Evolutionary conservation across 2,113 vertebrate species (phyloP).

Genomic region (Caloenas nicobarica): DNA sequence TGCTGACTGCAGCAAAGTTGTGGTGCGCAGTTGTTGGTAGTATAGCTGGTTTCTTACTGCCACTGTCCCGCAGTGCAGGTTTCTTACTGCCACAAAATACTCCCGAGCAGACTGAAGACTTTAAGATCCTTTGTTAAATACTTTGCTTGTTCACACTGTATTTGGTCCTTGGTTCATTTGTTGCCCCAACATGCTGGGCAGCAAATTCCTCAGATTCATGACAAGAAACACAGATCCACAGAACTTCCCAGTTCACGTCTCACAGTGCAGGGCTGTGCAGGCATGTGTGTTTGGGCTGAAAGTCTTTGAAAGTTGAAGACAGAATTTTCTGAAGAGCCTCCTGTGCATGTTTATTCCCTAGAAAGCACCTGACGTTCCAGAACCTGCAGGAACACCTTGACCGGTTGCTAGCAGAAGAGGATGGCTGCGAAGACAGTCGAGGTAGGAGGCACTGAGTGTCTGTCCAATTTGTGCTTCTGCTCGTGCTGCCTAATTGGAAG

Average conservation of each 20-base stretch:
- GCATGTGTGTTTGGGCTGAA: neutral
- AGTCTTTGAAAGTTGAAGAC: neutral
- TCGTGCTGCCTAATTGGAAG: neutral
- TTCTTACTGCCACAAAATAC: neutral
- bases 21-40: neutral
- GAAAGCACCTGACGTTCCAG: slow-evolving; percentile 92
- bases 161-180: neutral
- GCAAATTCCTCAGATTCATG: neutral
- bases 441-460: slow-evolving; percentile 67
- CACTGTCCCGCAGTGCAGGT: neutral
- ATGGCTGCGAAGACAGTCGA: slow-evolving; percentile 75
- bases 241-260: neutral
- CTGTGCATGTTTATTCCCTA: slow-evolving; percentile 54
- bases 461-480: neutral
- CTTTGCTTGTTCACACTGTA: neutral
- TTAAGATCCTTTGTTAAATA: neutral
- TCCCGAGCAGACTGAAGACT: neutral
- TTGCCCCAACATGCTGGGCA: neutral
- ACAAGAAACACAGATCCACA: neutral
- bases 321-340: neutral
- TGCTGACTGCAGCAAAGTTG: neutral
- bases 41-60: neutral
- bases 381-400: slow-evolving; percentile 89
- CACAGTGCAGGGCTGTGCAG: neutral
- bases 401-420: slow-evolving; percentile 82